Percentiles rank a stretch among this genome's conserved stretches.
These are phyloP conservation scores for Engystomops pustulosus DNA, from an alignment of 2,113 vertebrate genomes.

Conservation along the genomic window DNA sequence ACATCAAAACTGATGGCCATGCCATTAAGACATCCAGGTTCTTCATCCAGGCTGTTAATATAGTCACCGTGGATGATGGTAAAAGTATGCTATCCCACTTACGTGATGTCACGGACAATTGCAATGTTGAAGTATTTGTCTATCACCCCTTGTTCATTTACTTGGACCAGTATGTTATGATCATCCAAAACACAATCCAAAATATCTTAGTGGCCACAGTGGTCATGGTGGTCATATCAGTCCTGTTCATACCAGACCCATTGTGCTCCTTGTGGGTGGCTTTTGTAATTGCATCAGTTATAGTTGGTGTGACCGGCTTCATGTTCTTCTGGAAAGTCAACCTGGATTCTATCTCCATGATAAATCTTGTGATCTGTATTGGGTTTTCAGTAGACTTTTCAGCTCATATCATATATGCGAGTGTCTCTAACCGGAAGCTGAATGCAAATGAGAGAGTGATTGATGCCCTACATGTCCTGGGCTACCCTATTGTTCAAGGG, in stretches of 20 bases:
- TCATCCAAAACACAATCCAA: constrained; percentile 71
- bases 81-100: constrained; percentile 72
- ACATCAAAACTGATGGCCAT: constrained; percentile 66
- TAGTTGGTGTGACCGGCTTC: constrained; percentile 76
- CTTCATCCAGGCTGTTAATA: constrained; percentile 75
- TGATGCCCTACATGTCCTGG: constrained; percentile 73
- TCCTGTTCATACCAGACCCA: constrained; percentile 75
- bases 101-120: constrained; percentile 68
- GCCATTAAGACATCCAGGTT: constrained; percentile 72
- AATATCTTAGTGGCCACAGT: constrained; percentile 69
- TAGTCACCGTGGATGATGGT: constrained; percentile 62
- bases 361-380: constrained; percentile 79
- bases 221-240: constrained; percentile 70
- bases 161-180: constrained; percentile 74
- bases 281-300: constrained; percentile 76
- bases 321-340: constrained; percentile 76
- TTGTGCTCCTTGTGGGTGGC: constrained; percentile 75
- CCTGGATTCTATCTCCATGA: constrained; percentile 80
- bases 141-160: constrained; percentile 78
- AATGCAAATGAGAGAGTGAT: constrained; percentile 66
- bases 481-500: constrained; percentile 70
- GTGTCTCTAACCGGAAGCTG: constrained; percentile 70
- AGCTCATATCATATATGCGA: constrained; percentile 71
- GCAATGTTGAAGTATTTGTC: constrained; percentile 70
- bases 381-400: constrained; percentile 82